Conservation (phyloP, 2,888 invertebrate species). For the Hypena proboscidalis region DNA sequence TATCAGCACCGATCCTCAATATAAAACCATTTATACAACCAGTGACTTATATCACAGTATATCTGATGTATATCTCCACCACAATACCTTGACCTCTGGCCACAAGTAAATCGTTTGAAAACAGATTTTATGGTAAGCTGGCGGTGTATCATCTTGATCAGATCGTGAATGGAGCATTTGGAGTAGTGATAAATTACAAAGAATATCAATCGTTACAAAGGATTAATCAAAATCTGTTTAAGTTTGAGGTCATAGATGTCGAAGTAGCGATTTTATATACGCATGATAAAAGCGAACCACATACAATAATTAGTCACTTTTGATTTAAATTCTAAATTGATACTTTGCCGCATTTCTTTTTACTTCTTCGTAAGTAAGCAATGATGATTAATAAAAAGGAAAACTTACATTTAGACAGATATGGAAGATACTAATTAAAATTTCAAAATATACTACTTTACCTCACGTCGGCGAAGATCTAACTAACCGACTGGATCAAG, state of each 20-base stretch:
- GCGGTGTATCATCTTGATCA: conserved; percentile 66
- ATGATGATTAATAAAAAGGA: too few species aligned
- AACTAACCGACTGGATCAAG: too few species aligned
- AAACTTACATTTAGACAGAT: too few species aligned
- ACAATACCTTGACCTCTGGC: conserved; percentile 49
- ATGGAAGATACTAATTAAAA: too few species aligned
- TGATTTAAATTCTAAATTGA: too few species aligned
- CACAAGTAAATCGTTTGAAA: conserved; percentile 29
- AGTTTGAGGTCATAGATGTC: conserved; percentile 40
- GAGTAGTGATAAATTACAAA: conserved; percentile 73
- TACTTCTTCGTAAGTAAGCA: too few species aligned
- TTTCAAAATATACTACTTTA: too few species aligned
- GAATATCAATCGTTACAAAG: conserved; percentile 77
- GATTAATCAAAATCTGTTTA: conserved; percentile 73
- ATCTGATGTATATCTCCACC: conserved; percentile 72
- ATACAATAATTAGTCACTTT: too few species aligned
- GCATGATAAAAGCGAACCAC: neutral
- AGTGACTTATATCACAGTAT: conserved; percentile 74
- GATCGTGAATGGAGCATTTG: conserved; percentile 78
- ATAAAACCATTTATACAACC: conserved; percentile 79
- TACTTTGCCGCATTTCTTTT: too few species aligned
- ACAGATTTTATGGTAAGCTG: conserved; percentile 48
- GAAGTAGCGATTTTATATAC: conserved; percentile 8
- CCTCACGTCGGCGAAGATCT: too few species aligned
- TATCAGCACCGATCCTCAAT: conserved; percentile 71